Base-by-base conservation (phyloP, 2,797 vertebrate genomes). In the Decapterus maruadsi region DNA sequence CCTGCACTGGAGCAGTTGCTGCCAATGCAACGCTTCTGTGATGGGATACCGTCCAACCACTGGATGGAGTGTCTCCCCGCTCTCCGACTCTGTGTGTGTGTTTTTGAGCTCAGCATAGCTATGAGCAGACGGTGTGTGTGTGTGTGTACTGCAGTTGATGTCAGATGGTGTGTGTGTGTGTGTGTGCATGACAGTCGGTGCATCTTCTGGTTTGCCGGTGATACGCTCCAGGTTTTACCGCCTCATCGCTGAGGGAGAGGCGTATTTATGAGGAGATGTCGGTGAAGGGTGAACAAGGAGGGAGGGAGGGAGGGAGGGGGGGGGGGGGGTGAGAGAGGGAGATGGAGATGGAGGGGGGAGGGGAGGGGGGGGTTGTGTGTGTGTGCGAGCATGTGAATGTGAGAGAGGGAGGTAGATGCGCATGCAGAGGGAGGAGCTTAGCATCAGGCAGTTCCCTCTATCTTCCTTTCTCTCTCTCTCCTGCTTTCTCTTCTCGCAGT, bases 381-480 rank as follows among this genome's bases (percentile, higher is more conserved):
- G 83, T 51, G 64, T 80, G 82, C 43, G 67, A 87, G 90, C 76
- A 80, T 73, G 91, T 88, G 89, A 87, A 82, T 76, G 81, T 77
- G 86, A 53, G 82, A 66, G 80, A 86, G 81, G 72, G 78, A 88
- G 87, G 83, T 87, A 61, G 87, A 93, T 91, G 89, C 77, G 82
- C 89, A 93, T 80, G 90, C 86, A 83, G 89, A 87, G 89, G 95
- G 95, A 55, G 95, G 95, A 92, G 94, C 93, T 89, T 93, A 92
- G 85, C 90, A 82, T 90, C 90, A 83, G 90, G 88, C 94, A 90
- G 86, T 87, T 90, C 89, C 73, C 80, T 81, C 87, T 40, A 74
- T 80, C 77, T 73, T 82, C 46, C 89, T 81, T 81, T 84, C 87
- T 88, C 77, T 83, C 73, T 26, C 26, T 26, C 26, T 26, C 26